Percentiles rank a stretch among this genome's conserved stretches.
Conservation (phyloP, 1,140 invertebrate species). For the Meloidogyne hapla region DNA sequence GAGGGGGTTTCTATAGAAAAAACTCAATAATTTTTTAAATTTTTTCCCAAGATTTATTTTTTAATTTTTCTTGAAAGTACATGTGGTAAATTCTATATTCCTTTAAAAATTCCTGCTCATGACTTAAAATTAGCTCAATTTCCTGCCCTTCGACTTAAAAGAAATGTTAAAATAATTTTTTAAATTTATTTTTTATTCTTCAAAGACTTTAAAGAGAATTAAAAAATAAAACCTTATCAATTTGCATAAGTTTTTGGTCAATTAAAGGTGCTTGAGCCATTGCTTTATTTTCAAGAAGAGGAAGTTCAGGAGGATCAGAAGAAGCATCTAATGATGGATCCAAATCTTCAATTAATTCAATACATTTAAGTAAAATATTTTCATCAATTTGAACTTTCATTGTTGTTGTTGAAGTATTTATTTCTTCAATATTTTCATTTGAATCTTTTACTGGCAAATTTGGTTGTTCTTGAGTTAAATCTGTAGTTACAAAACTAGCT, state of each 20-base stretch:
- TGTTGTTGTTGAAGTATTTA: constrained; percentile 70
- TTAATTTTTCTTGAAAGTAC: neutral
- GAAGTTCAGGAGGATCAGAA: constrained; percentile 73
- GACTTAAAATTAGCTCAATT: too few relatives aligned
- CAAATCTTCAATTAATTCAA: constrained; percentile 85
- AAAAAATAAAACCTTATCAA: constrained; percentile 70
- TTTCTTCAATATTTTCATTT: constrained; percentile 60
- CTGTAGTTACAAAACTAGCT: constrained; percentile 91
- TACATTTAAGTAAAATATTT: constrained; percentile 70
- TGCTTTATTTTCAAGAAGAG: constrained; percentile 75
- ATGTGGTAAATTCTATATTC: neutral
- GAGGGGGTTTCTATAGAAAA: too few relatives aligned
- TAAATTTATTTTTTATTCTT: too few relatives aligned
- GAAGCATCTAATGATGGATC: constrained; percentile 76
- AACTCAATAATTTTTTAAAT: too few relatives aligned
- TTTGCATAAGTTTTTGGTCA: constrained; percentile 85
- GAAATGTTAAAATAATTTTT: too few relatives aligned
- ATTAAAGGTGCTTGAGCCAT: constrained; percentile 81
- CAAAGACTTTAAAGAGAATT: neutral
- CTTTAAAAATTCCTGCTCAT: neutral
- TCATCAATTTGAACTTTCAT: constrained; percentile 68
- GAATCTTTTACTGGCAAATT: neutral
- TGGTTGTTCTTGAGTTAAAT: constrained; percentile 70
- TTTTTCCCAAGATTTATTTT: too few relatives aligned
- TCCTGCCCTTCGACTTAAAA: too few relatives aligned